phyloP scores from a whole-genome alignment of 2,797 vertebrate genomes.

The Premnoplex brunnescens region DNA sequence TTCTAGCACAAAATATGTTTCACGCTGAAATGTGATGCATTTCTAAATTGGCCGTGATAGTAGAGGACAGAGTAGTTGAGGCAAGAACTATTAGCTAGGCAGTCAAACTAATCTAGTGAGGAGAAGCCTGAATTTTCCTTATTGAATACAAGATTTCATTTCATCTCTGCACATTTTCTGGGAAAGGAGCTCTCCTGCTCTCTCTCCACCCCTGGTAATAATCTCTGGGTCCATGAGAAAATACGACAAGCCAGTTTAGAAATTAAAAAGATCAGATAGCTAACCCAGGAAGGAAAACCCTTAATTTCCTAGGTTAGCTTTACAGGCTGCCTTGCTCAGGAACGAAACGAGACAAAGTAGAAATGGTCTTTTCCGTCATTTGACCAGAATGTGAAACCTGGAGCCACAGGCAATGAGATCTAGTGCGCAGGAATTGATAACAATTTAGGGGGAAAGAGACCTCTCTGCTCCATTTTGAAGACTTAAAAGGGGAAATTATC shows the following conservation, averaged over 20 bases:
- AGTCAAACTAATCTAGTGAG: not conserved
- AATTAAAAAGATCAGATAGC: not conserved
- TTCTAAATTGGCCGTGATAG: not conserved
- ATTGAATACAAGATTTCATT: not conserved
- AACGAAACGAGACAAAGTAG: not conserved
- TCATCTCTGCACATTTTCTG: not conserved
- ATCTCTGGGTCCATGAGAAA: rapidly evolving
- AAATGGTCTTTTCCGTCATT: not conserved
- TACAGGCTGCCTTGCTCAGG: not conserved
- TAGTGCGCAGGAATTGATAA: not conserved
- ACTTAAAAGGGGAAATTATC: not conserved
- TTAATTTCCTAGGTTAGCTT: not conserved
- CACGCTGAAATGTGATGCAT: not conserved
- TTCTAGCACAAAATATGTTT: not conserved
- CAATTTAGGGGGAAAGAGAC: not conserved
- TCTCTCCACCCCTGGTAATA: rapidly evolving
- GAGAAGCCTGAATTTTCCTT: not conserved
- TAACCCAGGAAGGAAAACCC: not conserved
- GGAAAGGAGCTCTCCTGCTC: not conserved
- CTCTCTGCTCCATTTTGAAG: not conserved
- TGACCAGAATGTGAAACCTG: not conserved
- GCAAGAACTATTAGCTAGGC: not conserved
- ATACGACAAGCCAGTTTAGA: not conserved
- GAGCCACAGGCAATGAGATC: not conserved
- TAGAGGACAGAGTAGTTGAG: not conserved